phyloP scores from a whole-genome alignment of 2,888 invertebrate species.

The Apamea epomidion region DNA sequence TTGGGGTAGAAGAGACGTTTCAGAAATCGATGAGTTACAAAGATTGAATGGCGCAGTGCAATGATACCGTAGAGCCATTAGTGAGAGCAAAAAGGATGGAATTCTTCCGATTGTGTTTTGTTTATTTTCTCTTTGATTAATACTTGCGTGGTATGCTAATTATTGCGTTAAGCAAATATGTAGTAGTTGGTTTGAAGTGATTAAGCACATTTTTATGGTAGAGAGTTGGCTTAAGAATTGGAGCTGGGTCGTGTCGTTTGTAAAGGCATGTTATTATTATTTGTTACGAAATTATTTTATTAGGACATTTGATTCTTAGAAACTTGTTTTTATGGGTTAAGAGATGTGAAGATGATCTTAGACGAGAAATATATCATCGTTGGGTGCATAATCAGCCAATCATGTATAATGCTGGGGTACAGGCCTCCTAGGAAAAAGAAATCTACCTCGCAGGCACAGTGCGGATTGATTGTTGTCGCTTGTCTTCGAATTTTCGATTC shows the following conservation, averaged over 20 bases:
- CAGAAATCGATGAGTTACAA: conserved; percentile 76
- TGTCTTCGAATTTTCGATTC: background rate
- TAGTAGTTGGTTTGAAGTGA: conserved; percentile 28
- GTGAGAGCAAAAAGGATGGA: conserved; percentile 82
- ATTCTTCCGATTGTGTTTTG: conserved; percentile 79
- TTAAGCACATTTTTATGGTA: conserved; percentile 36
- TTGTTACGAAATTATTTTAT: background rate
- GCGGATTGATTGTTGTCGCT: background rate
- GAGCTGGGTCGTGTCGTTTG: background rate
- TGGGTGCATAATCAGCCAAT: background rate
- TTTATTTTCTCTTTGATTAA: conserved; percentile 72
- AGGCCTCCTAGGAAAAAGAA: background rate
- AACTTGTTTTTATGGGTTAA: background rate
- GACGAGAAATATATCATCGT: background rate
- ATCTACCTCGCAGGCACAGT: too few relatives aligned
- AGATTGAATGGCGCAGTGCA: conserved; percentile 86
- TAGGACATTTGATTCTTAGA: background rate
- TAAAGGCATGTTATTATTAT: background rate
- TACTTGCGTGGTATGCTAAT: conserved; percentile 62
- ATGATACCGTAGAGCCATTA: conserved; percentile 85
- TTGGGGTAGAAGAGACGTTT: conserved; percentile 54
- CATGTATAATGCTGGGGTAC: background rate
- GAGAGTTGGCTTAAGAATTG: conserved; percentile 26
- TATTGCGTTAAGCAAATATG: conserved; percentile 57
- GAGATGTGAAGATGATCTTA: background rate